Evolutionary conservation across 2,888 invertebrate species (phyloP), one percentile per base, ranked within the genome.

Genomic region (Drosophila greeni): DNA sequence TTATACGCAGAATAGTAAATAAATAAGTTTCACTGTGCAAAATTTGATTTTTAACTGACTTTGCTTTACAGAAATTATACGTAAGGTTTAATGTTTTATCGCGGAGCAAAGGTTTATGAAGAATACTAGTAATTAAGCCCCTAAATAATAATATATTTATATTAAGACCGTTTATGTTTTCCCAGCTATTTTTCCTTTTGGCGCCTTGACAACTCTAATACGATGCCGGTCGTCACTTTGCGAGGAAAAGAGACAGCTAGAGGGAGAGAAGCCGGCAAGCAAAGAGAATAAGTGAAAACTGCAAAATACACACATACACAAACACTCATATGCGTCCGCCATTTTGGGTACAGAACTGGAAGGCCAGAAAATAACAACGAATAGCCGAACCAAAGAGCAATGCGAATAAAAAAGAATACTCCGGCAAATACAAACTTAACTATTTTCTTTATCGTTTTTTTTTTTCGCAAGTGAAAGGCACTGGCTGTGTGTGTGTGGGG

Each of bases 291-390:
- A 60, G 70, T 66, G 61, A 79, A 72, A 81, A 70, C 68, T 64
- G 58, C 70, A 80, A 70, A 70, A 66, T 56, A 66, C 66, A 59
- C 57, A 60, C 48, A 53, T 62, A 70, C 45, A 52, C 62, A 60
- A 33, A 51, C 29, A 45, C 43, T 42, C 61, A 45, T 75, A 61
- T 61, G 53, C 70, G 66, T 64, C 85, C 76, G 80, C 85, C 82
- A 86, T 81, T 78, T 84, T 84, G 70, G 61, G 72, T 70, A 76
- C 67, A 74, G 70, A 76, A 69, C 81, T 71, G 72, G 72, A 75
- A 74, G 75, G 72, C 62, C 69, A 66, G 52, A 71, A 79, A 85
- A 77, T 75, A 76, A 73, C 79, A 77, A 76, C 81, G 79, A 79
- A 76, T 68, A 56, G 61, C 74, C 67, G 69, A 59, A 72, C 52